Base-by-base conservation (phyloP, 2,888 invertebrate species). In the Lissocephala sabroskyi region DNA sequence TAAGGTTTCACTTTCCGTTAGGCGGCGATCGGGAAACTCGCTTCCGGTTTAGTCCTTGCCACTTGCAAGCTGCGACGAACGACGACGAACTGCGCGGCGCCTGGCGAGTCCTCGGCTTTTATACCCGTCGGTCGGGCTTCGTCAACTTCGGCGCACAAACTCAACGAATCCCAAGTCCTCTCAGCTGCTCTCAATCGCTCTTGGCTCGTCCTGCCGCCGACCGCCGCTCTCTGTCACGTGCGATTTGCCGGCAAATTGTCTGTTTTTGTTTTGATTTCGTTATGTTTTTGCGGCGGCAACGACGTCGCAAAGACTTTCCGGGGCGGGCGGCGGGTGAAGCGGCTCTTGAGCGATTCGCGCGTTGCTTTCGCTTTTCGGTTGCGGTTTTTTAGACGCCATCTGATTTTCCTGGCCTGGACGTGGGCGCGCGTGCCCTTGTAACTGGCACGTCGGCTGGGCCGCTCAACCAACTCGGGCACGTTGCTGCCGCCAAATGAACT, bases 231-330 rank as follows among this genome's bases (percentile, higher is more conserved):
- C 28, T 52, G 54, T 57, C 70, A 76, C 74, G 74, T 70, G 74
- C 59, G 54, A 59, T 74, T 66, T 74, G 77, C 73, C 73, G 73
- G 73, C 55, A 70, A 59, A 51, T 68, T 52, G 59, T 65, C 29
- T 73, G 65, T 73, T 73, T 77, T 73, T 73, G 73, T 73, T 73
- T 74, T 77, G 73, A 70, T 71, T 70, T 56, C 30, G 40, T 50
- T 28, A 45, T 59, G 52, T 55, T 51, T 54, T 49, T 30, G 43
- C 40, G 41, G 33, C 40, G 11, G 23, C 36, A 28, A 37, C 23
- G 45, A 19, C 39, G 37, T 36, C 41, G n/a, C n/a, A n/a, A n/a
- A n/a, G n/a, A n/a, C n/a, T n/a, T n/a, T n/a, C n/a, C n/a, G n/a
- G n/a, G n/a, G n/a, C n/a, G n/a, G n/a, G n/a, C n/a, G n/a, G n/a